Base-by-base conservation (phyloP, 2,888 invertebrate species). In the Pristionchus fissidentatus region DNA sequence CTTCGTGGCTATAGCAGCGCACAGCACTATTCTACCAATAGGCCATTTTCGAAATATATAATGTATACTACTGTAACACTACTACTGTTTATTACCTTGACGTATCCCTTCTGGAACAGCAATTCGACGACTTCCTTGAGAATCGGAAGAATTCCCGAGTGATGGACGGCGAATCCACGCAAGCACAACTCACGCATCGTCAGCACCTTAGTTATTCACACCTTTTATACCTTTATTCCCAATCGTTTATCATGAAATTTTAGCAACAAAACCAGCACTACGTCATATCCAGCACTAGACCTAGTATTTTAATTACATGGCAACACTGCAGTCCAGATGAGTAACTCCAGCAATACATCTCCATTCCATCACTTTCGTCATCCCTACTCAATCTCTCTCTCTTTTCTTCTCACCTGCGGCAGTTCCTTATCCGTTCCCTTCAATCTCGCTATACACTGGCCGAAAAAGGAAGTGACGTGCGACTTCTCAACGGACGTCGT, bases 111-210 rank as follows among this genome's bases (percentile, higher is more conserved):
- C 92, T 97, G 96, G 92, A 99, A 99, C 22, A 98, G 94, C 95
- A 98, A 95, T 93, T 99, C 99, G 0, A 99, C 98, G 81, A 98
- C 97, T 94, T 99, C 99, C 92, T 98, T 99, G n/a, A 99, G 94
- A 89, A 99, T 96, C 0, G 99, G 99, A 85, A 99, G 93, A 88
- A 99, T 97, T 19, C 99, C 99, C 93, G 97, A 97, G 93, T 99
- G 99, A 93, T 99, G 99, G 4, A 99, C 95, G 0, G 98, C 99
- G 86, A 99, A 96, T 1, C 99, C 99, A 84, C 96, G 88, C 46
- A 87, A 84, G 85, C 92, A 92, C 73, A 93, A 94, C 83, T 95
- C 94, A 88, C 95, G 94, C 94, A 97, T 95, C 84, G 94, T 94
- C 38, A 94, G 86, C 32, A 96, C 95, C 94, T 95, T 86, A 83